Base-by-base conservation (phyloP, 2,888 invertebrate species). In the Scaeva pyrastri region DNA sequence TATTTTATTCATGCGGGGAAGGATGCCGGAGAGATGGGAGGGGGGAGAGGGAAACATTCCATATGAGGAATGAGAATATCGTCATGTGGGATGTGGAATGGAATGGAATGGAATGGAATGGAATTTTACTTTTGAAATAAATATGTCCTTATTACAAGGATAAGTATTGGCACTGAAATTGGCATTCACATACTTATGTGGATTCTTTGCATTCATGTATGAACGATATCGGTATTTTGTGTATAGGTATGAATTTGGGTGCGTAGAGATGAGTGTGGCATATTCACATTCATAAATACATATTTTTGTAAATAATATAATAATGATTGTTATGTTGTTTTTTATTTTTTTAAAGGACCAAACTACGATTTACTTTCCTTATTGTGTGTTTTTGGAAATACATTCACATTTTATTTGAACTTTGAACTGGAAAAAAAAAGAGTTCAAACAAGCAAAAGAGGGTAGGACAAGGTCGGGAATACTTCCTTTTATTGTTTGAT, bases 131-230 rank as follows among this genome's bases (percentile, higher is more conserved):
- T 26, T 58, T 68, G 71, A 76, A 76, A 76, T 76, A 76, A 81
- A 76, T 70, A 76, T 71, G 55, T 71, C 64, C 45, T 52, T 55
- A 26, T 41, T 70, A 26, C 62, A 36, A 48, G 62, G 36, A 64
- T 41, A 56, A 70, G 45, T 62, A 41, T 41, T 70, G 48, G 14
- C 31, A 66, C 56, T 52, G 23, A 43, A 64, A 64, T 52, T 58
- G 56, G 43, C 71, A 48, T 66, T 72, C 58, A 56, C 71, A 81
- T 81, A 71, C 70, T 76, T 71, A 76, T 76, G 78, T 66, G 72
- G 19, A 66, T 31, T 4, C 14, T 31, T 26, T 21, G 43, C 21
- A 26, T 52, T 36, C 21, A 52, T 21, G 8, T 48, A 19, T 48
- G 11, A 48, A 48, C 19, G 10, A 16, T 48, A 19, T 16, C 2